These are phyloP conservation scores for Eudorcas thomsonii DNA, from an alignment of 2,113 vertebrate species.

Conservation along the genomic window DNA sequence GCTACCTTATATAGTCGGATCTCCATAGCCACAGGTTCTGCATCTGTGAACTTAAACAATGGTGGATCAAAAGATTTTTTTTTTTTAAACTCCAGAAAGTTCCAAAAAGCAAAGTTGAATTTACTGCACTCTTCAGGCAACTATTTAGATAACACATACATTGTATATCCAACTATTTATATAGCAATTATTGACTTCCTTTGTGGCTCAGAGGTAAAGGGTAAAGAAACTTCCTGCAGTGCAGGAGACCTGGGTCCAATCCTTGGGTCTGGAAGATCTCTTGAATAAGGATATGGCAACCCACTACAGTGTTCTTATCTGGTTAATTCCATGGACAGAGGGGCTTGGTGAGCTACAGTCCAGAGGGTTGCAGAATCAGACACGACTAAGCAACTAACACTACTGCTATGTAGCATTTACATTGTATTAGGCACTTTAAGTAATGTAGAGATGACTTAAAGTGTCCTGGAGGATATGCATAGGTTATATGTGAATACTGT, in stretches of 20 bases:
- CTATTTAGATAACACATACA: neutral
- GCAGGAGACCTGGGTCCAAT: neutral
- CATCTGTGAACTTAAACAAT: neutral
- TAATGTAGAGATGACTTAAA: neutral
- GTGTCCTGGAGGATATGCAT: neutral
- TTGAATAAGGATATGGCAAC: neutral
- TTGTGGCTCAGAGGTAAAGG: neutral
- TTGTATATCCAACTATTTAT: neutral
- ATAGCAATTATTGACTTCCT: neutral
- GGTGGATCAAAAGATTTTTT: neutral
- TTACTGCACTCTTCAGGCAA: neutral
- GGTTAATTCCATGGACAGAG: neutral
- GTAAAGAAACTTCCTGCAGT: neutral
- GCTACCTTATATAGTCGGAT: rapidly evolving
- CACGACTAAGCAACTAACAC: neutral
- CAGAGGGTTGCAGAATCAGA: neutral
- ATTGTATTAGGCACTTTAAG: neutral
- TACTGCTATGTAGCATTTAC: neutral
- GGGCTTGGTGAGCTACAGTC: neutral
- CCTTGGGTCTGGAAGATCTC: neutral
- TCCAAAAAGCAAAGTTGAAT: neutral
- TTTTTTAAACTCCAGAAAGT: neutral
- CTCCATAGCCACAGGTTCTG: neutral
- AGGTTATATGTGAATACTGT: neutral
- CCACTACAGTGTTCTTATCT: neutral